These are phyloP conservation scores for Cephus pygmeus DNA, from an alignment of 2,888 invertebrate species.

Conservation along the genomic window DNA sequence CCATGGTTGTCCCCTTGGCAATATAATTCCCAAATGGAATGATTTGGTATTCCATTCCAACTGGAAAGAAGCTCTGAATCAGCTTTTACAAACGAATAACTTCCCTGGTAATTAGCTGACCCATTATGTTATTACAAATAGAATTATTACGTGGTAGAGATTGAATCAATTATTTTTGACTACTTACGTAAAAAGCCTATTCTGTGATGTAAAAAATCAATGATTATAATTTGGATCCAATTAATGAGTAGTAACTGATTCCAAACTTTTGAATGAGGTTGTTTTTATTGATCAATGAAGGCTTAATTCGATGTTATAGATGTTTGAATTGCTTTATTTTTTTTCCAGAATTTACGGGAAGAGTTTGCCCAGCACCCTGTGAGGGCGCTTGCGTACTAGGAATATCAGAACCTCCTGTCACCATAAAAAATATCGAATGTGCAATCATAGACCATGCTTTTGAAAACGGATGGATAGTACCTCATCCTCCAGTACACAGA, in stretches of 20 bases:
- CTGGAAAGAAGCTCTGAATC: constrained; percentile 94
- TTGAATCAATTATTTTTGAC: no score
- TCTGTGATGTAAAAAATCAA: constrained; percentile 6
- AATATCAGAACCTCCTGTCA: constrained; percentile 96
- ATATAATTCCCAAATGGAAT: constrained; percentile 99
- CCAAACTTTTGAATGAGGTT: constrained; percentile 29
- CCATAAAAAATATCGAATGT: constrained; percentile 99
- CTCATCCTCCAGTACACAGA: constrained; percentile 79
- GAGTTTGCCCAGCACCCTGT: constrained; percentile 97
- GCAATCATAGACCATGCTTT: constrained; percentile 98
- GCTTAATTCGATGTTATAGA: constrained; percentile 4
- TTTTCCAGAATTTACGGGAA: constrained; percentile 84
- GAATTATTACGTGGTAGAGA: no score
- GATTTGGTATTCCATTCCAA: constrained; percentile 93
- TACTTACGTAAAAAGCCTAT: not conserved
- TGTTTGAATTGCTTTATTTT: not conserved
- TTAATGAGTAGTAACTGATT: constrained; percentile 52
- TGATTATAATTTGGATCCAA: constrained; percentile 57
- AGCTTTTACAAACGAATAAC: constrained; percentile 97
- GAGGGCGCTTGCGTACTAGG: constrained; percentile 97
- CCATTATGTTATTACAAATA: not conserved
- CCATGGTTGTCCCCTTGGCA: constrained; percentile 97
- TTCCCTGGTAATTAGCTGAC: constrained; percentile 80
- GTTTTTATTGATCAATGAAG: not conserved
- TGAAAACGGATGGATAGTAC: constrained; percentile 93